Evolutionary conservation across 2,888 invertebrate genomes (phyloP), one percentile per base, ranked within the genome.

Genomic region (Oeneis ivallda): DNA sequence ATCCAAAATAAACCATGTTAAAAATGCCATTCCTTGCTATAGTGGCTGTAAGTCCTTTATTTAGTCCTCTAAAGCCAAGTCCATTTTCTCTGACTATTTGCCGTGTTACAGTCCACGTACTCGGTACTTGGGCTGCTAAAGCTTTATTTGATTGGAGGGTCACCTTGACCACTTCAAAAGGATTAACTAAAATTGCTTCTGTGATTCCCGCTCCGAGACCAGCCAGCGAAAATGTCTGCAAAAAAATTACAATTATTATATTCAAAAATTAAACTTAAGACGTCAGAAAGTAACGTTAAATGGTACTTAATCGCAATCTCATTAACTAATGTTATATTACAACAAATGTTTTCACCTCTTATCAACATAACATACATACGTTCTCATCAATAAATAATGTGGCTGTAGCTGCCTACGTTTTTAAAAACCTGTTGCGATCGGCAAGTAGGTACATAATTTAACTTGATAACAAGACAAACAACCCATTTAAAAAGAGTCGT

Each of bases 111-210:
- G 93, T 82, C 93, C 96, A 95, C 0, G 98, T 97, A 70, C 95
- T 95, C 0, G 96, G 96, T 11, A 93, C 83, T 76, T 95, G 93
- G 61, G 93, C 91, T 37, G 94, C 93, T 58, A 92, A 87, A 0
- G 94, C 92, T 65, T 94, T 94, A 79, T 97, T 95, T 0, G 96
- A 94, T 81, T 97, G 97, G 69, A 97, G 86, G 1, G 94, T 94
- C n/a, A 98, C 98, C 93, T 98, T 99, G 0, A 99, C 97, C 41
- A 98, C 97, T 93, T 98, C 98, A 83, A 98, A 98, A 0, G 98
- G 98, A 89, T 98, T 98, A 0, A 98, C 96, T 63, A 98, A 92
- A 70, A 98, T 93, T 7, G 96, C 98, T 89, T 98, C 98, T n/a
- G 98, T 96, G 2, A 97, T 87, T 58, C 98, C 98, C 54, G 98